Base-by-base conservation (phyloP, 2,888 invertebrate genomes). In the Agapostemon virescens region DNA sequence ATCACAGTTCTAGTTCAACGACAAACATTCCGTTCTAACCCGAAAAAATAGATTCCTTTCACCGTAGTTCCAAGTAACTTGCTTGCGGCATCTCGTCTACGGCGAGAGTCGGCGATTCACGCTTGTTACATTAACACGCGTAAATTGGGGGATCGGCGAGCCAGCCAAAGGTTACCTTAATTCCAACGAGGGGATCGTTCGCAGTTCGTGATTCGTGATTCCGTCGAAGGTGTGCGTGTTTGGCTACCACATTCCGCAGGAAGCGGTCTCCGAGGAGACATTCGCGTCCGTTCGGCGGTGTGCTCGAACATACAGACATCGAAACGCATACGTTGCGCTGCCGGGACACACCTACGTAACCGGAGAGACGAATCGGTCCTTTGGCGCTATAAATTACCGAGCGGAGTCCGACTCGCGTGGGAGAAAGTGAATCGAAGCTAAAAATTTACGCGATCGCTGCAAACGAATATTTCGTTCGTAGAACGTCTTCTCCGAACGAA, bases 241-340 rank as follows among this genome's bases (percentile, higher is more conserved):
- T 74, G 52, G 13, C 20, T 23, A 58, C 33, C 38, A 72, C 70
- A 75, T 82, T 81, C 70, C 75, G 40, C 49, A 52, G 49, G 40
- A 77, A 84, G 66, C 69, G 42, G 70, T 85, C 79, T 79, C 79
- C 15, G 64, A 81, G 78, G 79, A 85, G 71, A 77, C 76, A 82
- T 85, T 84, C 77, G 72, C 66, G 63, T 69, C 73, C 66, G 61
- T 38, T 67, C 68, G 64, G 55, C 66, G 45, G 75, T 79, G 70
- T 73, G 75, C 49, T 81, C 78, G 74, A 78, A 77, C 79, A 52
- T 74, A 81, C 64, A 45, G 69, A 68, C 55, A n/a, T 26, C 20
- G 26, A 40, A 45, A 42, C 66, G 69, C n/a, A 76, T 81, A 82
- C 70, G 82, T 69, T 33, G 38, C 38, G 11, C 63, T 49, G 36